Evolutionary conservation across 2,797 vertebrate species (phyloP), one percentile per base, ranked within the genome.

Genomic region (Danio aesculapii): DNA sequence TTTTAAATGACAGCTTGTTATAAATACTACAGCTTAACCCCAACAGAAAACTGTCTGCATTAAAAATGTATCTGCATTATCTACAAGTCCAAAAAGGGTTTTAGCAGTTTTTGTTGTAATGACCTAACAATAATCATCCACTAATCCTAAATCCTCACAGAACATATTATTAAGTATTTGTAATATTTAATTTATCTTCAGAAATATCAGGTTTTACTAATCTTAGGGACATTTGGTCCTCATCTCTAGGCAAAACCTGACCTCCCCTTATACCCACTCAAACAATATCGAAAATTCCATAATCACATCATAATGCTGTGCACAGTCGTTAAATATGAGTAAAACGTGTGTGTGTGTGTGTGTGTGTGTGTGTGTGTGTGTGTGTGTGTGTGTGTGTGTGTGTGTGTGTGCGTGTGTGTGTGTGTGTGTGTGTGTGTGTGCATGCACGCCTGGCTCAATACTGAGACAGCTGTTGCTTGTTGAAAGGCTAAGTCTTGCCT

Each of bases 401-500:
- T 63, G 63, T 57, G 62, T 79, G 68, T 68, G 52, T 43, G 68
- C 53, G 30, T 82, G 41, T 49, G 55, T 39, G 19, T 62, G 41
- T 44, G 53, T 63, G 41, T 71, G 77, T 57, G 72, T 66, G 66
- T 17, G 59, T 47, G 57, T 67, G 66, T 69, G 55, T 14, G 30
- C 39, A 16, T 47, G 57, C 75, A 67, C 67, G 44, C 57, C 52
- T 85, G 76, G 43, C 44, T 80, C 21, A 43, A 62, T 75, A 57
- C 43, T 55, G 55, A 81, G 47, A 61, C 85, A 85, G 81, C 84
- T 85, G 84, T 77, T 77, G 57, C 81, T 74, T 83, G 77, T 79
- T 83, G 84, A 85, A 85, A 85, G 81, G 73, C 52, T 79, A 75
- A 81, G 75, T 81, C 77, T 85, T 75, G 81, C 66, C 49, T 69